Evolutionary conservation across 2,888 invertebrate species (phyloP), one percentile per base, ranked within the genome.

Genomic region (Cetonia aurata): DNA sequence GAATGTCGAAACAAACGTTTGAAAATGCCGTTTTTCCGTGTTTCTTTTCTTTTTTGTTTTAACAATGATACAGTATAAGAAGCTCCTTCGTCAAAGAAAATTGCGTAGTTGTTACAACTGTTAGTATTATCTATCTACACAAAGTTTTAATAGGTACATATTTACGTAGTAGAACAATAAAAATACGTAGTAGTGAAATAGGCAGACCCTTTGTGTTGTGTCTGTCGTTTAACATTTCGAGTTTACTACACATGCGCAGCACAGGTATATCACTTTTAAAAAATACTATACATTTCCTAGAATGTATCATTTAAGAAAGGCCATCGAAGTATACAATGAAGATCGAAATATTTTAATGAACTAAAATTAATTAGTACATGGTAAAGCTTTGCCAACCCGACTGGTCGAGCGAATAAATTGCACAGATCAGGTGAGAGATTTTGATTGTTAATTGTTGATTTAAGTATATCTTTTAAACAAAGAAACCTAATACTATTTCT

Each of bases 231-330:
- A 62, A 50, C 50, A 52, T 48, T 19, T 67, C 46, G 50, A 42
- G n/a, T 48, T 69, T 53, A 41, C 60, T 68, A 60, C 52, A 53
- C 62, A 68, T 62, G 62, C 50, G 33, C 31, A 60, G 25, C 44
- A 60, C 31, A 46, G 55, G 41, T 33, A 52, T 71, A 71, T 69
- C 71, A 71, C 71, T 71, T 71, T 65, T 69, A 65, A 55, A 65
- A 69, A 71, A 71, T 71, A 71, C 71, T 71, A 71, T 71, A 69
- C 69, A 71, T 67, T 67, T 46, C n/a, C 59, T 67, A 71, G 42
- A 65, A 50, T 50, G 50, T 65, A 65, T 15, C 37, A 62, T 50
- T 50, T 65, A 65, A 50, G 48, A 66, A 67, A 67, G 67, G 70
- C 70, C 70, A 56, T 67, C 42, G 50, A 70, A 41, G 37, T 70